Percentiles rank a stretch among this genome's conserved stretches.
These are phyloP conservation scores for Crocidura indochinensis DNA, from an alignment of 2,797 vertebrate species.

Conservation along the genomic window DNA sequence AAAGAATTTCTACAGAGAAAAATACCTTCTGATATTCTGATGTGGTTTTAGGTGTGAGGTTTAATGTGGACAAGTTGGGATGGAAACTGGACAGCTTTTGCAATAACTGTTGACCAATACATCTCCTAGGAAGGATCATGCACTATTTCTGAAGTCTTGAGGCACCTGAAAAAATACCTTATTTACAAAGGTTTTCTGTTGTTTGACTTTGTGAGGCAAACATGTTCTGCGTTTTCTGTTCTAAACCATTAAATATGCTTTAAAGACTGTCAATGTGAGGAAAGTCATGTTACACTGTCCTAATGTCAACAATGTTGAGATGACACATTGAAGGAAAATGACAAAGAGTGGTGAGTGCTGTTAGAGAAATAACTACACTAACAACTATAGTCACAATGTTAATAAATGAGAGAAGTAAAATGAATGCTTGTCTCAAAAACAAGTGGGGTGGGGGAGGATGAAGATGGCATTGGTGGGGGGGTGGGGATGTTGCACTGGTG, in stretches of 20 bases:
- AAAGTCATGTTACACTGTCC: conserved; percentile 25
- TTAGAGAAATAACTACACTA: no score
- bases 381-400: no score
- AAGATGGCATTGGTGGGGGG: no score
- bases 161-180: conserved; percentile 36
- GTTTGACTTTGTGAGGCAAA: conserved; percentile 48
- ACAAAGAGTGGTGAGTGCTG: no score
- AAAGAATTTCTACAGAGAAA: background rate
- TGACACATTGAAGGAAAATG: conserved; percentile 21
- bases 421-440: no score
- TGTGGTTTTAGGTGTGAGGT: conserved; percentile 1
- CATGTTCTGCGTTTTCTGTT: no score
- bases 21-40: background rate
- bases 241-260: no score
- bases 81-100: background rate
- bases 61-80: background rate
- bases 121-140: background rate
- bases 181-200: conserved; percentile 32
- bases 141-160: background rate
- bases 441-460: no score
- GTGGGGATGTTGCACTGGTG: no score
- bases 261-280: no score
- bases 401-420: no score
- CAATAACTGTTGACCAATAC: background rate
- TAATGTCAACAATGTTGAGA: conserved; percentile 50